Percentiles rank a stretch among this genome's conserved stretches.
phyloP scores from a whole-genome alignment of 2,797 vertebrate species.

The Prunella strophiata region DNA sequence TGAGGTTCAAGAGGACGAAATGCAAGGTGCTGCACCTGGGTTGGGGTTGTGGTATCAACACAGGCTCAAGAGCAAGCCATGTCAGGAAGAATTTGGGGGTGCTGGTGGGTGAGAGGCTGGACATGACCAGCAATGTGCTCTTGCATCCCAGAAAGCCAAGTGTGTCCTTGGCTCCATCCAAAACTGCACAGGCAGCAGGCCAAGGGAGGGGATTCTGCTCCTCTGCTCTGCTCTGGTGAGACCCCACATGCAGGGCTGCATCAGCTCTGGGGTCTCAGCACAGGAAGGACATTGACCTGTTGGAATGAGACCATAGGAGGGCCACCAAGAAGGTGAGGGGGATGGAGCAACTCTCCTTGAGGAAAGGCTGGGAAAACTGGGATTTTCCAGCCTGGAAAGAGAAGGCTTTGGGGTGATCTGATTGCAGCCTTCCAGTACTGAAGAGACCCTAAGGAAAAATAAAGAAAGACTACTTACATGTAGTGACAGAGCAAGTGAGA shows the following conservation, averaged over 20 bases:
- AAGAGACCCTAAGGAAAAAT: not conserved
- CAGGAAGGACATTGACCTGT: not conserved
- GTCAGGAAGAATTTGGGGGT: not conserved
- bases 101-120: not conserved
- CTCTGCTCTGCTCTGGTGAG: not conserved
- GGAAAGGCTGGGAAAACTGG: not conserved
- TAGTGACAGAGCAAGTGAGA: not conserved
- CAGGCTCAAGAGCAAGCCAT: not conserved
- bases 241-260: not conserved
- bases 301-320: accelerated
- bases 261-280: not conserved
- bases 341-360: not conserved
- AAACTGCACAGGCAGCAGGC: accelerated
- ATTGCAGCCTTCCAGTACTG: not conserved
- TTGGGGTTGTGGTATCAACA: not conserved
- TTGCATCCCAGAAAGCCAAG: not conserved
- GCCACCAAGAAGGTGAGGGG: not conserved
- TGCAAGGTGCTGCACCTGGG: not conserved
- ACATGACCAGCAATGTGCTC: not conserved
- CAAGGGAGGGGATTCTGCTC: not conserved
- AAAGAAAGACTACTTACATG: not conserved
- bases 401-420: not conserved
- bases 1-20: not conserved
- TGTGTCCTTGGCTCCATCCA: not conserved
- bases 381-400: not conserved